Evolutionary conservation across 2,888 invertebrate genomes (phyloP).

Genomic region (Tetragonisca angustula): DNA sequence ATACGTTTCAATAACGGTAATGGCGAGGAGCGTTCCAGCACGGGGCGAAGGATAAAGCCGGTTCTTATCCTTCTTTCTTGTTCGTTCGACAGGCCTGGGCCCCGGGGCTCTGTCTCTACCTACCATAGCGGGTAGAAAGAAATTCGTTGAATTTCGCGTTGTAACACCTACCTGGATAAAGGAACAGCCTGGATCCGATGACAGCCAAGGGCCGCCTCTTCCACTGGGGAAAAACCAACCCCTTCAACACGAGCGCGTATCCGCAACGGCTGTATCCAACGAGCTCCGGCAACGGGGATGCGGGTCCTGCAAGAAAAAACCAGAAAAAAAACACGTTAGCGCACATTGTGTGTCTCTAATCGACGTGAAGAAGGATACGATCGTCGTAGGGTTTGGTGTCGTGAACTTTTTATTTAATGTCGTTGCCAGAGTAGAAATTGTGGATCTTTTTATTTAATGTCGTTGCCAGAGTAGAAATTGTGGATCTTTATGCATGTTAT

Average conservation of each 20-base stretch:
- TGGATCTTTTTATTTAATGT: too few relatives aligned
- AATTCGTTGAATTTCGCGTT: conserved; percentile 37
- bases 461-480: too few relatives aligned
- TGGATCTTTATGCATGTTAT: too few relatives aligned
- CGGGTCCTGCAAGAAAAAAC: conserved; percentile 84
- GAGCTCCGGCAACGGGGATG: conserved; percentile 85
- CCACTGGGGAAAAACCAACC: conserved; percentile 89
- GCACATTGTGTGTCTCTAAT: conserved; percentile 37
- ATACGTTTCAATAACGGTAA: conserved; percentile 38
- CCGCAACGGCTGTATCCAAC: conserved; percentile 84
- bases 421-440: too few relatives aligned
- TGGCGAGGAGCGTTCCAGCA: conserved; percentile 5
- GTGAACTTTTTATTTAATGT: too few relatives aligned
- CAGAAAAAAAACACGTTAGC: conserved; percentile 22
- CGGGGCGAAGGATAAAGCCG: conserved; percentile 4
- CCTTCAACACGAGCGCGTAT: conserved; percentile 86
- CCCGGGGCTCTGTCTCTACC: conserved; percentile 3
- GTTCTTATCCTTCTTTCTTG: background rate
- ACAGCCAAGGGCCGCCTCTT: conserved; percentile 87
- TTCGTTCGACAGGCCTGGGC: conserved; percentile 13
- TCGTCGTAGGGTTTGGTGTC: too few relatives aligned
- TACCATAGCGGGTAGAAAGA: background rate
- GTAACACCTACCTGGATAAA: conserved; percentile 85
- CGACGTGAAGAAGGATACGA: background rate
- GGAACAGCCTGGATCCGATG: conserved; percentile 87